Percentiles rank a stretch among this genome's conserved stretches.
Evolutionary conservation across 2,113 vertebrate genomes (phyloP).

Genomic region (Gobius niger): DNA sequence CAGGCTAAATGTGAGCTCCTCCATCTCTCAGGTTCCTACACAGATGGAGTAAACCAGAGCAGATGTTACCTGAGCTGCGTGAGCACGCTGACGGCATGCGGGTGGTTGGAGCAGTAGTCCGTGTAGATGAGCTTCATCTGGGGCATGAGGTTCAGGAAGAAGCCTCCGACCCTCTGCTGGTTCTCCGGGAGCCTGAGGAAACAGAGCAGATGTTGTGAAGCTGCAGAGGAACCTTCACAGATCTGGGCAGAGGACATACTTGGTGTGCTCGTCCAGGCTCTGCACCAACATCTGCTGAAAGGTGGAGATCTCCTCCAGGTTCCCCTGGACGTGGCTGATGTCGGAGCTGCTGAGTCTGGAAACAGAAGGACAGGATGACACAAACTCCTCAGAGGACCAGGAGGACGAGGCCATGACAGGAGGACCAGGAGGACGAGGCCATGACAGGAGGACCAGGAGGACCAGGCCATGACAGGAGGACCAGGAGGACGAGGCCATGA

Average conservation of each 20-base stretch:
- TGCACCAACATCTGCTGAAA: conserved; percentile 96
- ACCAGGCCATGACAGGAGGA: no score
- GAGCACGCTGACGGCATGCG: conserved; percentile 90
- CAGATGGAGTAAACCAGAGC: no score
- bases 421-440: no score
- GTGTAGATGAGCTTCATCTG: conserved; percentile 90
- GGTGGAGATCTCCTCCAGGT: conserved; percentile 93
- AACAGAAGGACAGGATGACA: background rate
- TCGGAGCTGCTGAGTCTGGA: conserved; percentile 83
- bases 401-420: background rate
- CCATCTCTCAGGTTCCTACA: no score
- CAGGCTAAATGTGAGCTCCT: no score
- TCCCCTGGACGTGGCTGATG: conserved; percentile 88
- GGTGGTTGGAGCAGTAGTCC: conserved; percentile 94
- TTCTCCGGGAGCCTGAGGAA: conserved; percentile 85
- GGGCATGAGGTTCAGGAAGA: conserved; percentile 88
- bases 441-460: no score
- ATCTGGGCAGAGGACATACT: conserved; percentile 67
- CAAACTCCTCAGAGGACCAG: background rate
- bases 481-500: no score
- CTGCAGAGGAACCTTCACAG: no score
- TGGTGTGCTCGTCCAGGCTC: conserved; percentile 93
- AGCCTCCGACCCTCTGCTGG: conserved; percentile 92
- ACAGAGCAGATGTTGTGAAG: background rate
- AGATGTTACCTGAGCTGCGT: conserved; percentile 96